These are phyloP conservation scores for Sternarchorhynchus goeldii DNA, from an alignment of 2,797 vertebrate species.

Conservation along the genomic window DNA sequence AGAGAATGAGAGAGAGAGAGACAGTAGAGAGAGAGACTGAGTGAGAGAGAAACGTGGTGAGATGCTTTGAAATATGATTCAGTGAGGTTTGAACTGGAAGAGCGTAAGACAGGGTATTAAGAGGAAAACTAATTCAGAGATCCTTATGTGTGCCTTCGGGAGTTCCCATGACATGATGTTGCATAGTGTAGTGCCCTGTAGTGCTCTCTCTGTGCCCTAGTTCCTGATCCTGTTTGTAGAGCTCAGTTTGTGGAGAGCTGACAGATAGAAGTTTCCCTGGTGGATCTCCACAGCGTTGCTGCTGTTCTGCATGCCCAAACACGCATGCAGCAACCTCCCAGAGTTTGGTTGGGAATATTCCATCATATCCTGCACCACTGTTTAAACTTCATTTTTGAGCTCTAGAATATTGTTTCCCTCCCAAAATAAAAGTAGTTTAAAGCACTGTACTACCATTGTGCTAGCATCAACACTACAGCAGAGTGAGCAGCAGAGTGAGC, in stretches of 20 bases:
- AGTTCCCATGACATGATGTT: constrained; percentile 33
- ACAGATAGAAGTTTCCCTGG: constrained; percentile 50
- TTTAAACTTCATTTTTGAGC: constrained; percentile 4
- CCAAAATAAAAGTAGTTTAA: neutral
- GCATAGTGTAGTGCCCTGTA: neutral
- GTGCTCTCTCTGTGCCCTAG: constrained; percentile 29
- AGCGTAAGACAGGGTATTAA: constrained; percentile 27
- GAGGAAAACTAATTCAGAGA: constrained; percentile 43
- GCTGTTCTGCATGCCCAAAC: constrained; percentile 35
- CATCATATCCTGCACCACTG: constrained; percentile 13
- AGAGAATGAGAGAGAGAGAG: neutral
- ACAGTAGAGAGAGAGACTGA: neutral
- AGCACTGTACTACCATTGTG: too few relatives aligned
- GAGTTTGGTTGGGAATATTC: constrained; percentile 23
- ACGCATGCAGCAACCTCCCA: constrained; percentile 8
- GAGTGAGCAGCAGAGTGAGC: too few relatives aligned
- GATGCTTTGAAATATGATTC: constrained; percentile 18
- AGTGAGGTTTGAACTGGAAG: constrained; percentile 31
- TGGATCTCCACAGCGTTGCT: constrained; percentile 24
- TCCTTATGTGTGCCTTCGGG: constrained; percentile 34
- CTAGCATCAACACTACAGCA: too few relatives aligned
- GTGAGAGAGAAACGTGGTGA: constrained; percentile 4
- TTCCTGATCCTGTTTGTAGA: constrained; percentile 18
- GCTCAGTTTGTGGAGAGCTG: constrained; percentile 24
- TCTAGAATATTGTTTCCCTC: neutral